phyloP scores from a whole-genome alignment of 2,113 vertebrate genomes.

The Protobothrops mucrosquamatus region DNA sequence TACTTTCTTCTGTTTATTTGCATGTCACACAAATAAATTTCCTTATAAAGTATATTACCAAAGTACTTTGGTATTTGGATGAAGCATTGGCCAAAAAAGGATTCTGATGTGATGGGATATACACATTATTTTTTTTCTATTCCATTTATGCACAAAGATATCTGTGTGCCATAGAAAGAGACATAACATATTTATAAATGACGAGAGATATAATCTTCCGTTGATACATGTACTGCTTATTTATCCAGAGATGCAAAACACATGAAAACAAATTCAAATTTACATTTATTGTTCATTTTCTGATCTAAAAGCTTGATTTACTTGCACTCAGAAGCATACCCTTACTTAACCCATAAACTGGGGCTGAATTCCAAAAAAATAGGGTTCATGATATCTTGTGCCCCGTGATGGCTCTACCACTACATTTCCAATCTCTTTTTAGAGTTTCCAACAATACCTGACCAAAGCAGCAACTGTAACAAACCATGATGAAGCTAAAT shows the following conservation, averaged over 20 bases:
- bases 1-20: background rate
- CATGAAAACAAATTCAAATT: background rate
- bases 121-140: background rate
- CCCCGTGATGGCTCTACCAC: background rate
- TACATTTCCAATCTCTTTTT: background rate
- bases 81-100: background rate
- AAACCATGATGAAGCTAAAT: background rate
- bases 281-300: background rate
- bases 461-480: background rate
- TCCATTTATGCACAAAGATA: background rate
- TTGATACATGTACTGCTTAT: background rate
- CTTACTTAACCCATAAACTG: background rate
- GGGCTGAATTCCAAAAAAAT: background rate
- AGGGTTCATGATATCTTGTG: background rate
- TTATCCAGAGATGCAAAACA: background rate
- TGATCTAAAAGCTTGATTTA: background rate
- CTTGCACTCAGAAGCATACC: background rate
- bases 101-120: background rate
- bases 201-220: background rate
- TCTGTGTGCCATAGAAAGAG: background rate
- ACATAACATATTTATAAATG: background rate
- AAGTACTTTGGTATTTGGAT: background rate
- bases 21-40: background rate
- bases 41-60: background rate
- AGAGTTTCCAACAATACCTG: background rate